Base-by-base conservation (phyloP, 1,140 invertebrate genomes). In the Drosophila simulans region DNA sequence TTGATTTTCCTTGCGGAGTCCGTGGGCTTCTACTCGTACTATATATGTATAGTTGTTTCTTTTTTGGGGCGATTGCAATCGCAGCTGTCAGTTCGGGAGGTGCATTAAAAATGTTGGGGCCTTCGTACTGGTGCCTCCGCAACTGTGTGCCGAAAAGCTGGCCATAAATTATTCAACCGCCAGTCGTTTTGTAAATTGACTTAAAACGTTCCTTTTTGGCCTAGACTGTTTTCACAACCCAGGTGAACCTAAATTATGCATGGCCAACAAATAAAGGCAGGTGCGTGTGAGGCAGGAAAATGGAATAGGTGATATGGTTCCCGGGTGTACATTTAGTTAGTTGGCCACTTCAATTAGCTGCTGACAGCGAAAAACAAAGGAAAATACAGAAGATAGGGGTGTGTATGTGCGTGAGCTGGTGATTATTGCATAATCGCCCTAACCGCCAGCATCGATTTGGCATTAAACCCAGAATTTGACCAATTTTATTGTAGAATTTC, bases 131-230 rank as follows among this genome's bases (percentile, higher is more conserved):
- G 4, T 17, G 31, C 46, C 46, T 31, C 48, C 48, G 11, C 27
- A n/a, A 17, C 48, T 13, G 31, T 31, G 60, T 3, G 63, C 76
- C 71, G 48, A 52, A 78, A 64, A 63, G 51, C 37, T 59, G 75
- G 43, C 63, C 78, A 89, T 88, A 46, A 88, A 88, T 88, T 62
- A 88, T 88, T 88, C 55, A 88, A 58, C 17, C 40, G 51, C 42
- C 35, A 35, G 80, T 83, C 80, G 60, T 75, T 83, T 51, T 39
- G 77, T 58, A 88, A 88, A 88, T 88, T 88, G 77, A 74, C 83
- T 89, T 80, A 89, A 88, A 88, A 68, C 46, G 82, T 75, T 88
- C 54, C 70, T 62, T 65, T 77, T 76, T 59, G 60, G 73, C 64
- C 74, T 56, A 60, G 55, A 88, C 83, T 88, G 72, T 88, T 82